Base-by-base conservation (phyloP, 2,797 vertebrate species). In the Garrulus glandarius region DNA sequence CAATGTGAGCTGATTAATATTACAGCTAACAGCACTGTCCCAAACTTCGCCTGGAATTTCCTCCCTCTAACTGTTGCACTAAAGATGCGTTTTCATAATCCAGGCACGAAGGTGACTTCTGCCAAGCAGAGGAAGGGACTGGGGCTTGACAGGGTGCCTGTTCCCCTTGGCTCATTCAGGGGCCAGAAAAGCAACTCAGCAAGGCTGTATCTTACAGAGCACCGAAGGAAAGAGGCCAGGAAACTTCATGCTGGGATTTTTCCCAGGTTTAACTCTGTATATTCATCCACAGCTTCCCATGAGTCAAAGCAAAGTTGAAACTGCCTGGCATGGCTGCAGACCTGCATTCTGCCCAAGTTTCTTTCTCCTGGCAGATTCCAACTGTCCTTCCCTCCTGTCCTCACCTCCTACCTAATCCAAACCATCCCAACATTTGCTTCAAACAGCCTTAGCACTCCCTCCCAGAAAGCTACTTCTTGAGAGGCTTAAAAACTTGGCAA, bases 261-360 rank as follows among this genome's bases (percentile, higher is more conserved):
- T 61, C 79, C 87, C 70, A 81, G 61, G 43, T 88, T 95, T 82
- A 80, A 91, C 24, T 32, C 56, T 18, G 13, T 34, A 5, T 13
- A 19, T 74, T 70, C 80, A 70, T 36, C 69, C 5, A 4, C 55
- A 63, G 78, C 55, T 56, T 69, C 74, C 70, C 74, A 30, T 5
- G 32, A 70, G 52, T 56, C 30, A 44, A 65, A 47, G 55, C 43
- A 5, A 59, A 61, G 29, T 1, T 7, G 2, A 74, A 64, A 46
- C 39, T 70, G 83, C 63, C 61, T n/a, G 74, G 23, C 2, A 2
- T 5, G 34, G 78, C 80, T 63, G 78, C 75, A 82, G n/a, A 50
- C 16, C 37, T 30, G 4, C 0, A 0, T 32, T 37, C 53, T 47
- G 56, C 20, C 59, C 1, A 0, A 43, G 43, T 11, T 50, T 7